Evolutionary conservation across 2,888 invertebrate genomes (phyloP).

Genomic region (Sinohyriopsis cumingii): DNA sequence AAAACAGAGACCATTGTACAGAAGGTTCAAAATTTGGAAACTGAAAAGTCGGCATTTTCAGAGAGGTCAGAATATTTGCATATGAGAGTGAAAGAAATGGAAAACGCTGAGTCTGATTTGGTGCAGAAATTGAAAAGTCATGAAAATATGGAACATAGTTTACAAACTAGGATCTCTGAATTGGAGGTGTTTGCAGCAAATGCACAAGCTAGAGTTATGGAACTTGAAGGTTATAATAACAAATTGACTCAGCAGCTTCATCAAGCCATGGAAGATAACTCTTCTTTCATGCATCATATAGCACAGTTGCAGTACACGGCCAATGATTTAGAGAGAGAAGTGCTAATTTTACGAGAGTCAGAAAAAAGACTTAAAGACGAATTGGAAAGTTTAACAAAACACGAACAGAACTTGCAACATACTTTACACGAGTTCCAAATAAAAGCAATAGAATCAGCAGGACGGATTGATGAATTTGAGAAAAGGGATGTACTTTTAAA

Average conservation of each 20-base stretch:
- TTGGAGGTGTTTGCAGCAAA: constrained; percentile 58
- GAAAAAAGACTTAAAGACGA: constrained; percentile 50
- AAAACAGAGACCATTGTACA: constrained; percentile 58
- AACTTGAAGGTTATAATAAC: constrained; percentile 57
- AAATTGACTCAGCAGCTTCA: constrained; percentile 54
- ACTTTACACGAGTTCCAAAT: constrained; percentile 50
- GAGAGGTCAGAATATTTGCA: constrained; percentile 58
- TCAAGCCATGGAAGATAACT: constrained; percentile 56
- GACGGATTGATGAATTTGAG: constrained; percentile 50
- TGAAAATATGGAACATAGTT: constrained; percentile 51
- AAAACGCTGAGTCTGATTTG: constrained; percentile 52
- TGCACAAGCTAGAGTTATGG: constrained; percentile 53
- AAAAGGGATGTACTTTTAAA: constrained; percentile 48
- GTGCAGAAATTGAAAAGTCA: constrained; percentile 52
- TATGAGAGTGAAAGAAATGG: constrained; percentile 53
- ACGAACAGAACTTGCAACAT: constrained; percentile 47
- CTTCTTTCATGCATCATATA: constrained; percentile 50
- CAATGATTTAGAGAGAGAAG: constrained; percentile 47
- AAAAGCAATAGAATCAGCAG: constrained; percentile 52
- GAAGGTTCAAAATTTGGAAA: constrained; percentile 57
- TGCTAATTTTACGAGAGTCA: constrained; percentile 42
- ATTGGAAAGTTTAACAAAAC: constrained; percentile 47
- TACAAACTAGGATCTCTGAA: constrained; percentile 50
- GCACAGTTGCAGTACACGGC: constrained; percentile 49
- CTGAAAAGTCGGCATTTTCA: constrained; percentile 56